phyloP scores from a whole-genome alignment of 2,888 invertebrate genomes.

The Sclerodermus sp. region DNA sequence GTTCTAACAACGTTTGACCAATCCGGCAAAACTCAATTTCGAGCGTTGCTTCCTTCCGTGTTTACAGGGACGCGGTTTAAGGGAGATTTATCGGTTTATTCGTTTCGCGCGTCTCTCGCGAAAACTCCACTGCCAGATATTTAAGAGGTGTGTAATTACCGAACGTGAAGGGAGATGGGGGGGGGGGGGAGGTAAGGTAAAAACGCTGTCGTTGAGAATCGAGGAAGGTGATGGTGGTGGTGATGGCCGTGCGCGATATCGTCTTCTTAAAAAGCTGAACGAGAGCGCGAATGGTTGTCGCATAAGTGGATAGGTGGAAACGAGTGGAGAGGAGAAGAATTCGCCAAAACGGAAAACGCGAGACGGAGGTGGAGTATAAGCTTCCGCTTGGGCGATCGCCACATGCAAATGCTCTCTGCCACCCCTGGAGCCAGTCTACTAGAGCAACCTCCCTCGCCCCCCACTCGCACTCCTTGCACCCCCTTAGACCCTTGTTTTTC shows the following conservation, averaged over 20 bases:
- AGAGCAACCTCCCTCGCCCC: conserved; percentile 1
- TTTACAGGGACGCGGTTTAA: too few species aligned
- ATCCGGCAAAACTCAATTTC: too few species aligned
- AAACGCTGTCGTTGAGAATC: neutral
- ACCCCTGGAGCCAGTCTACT: conserved; percentile 18
- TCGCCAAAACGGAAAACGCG: conserved; percentile 33
- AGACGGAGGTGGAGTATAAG: conserved; percentile 26
- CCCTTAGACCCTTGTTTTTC: conserved; percentile 22
- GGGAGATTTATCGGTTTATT: too few species aligned
- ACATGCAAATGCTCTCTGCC: conserved; percentile 53
- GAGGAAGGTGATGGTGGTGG: neutral
- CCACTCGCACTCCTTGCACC: neutral
- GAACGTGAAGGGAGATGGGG: conserved; percentile 2
- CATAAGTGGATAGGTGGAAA: conserved; percentile 10
- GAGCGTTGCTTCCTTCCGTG: too few species aligned
- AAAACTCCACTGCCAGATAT: too few species aligned
- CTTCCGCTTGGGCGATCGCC: conserved; percentile 50
- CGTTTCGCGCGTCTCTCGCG: too few species aligned
- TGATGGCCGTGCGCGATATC: neutral
- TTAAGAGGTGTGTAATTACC: too few species aligned
- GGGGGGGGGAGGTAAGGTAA: conserved; percentile 6
- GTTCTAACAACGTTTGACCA: conserved; percentile 5
- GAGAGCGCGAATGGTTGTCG: neutral
- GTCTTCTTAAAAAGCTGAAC: neutral
- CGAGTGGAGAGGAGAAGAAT: conserved; percentile 25